phyloP scores from a whole-genome alignment of 2,113 vertebrate genomes.

The Istiophorus platypterus region DNA sequence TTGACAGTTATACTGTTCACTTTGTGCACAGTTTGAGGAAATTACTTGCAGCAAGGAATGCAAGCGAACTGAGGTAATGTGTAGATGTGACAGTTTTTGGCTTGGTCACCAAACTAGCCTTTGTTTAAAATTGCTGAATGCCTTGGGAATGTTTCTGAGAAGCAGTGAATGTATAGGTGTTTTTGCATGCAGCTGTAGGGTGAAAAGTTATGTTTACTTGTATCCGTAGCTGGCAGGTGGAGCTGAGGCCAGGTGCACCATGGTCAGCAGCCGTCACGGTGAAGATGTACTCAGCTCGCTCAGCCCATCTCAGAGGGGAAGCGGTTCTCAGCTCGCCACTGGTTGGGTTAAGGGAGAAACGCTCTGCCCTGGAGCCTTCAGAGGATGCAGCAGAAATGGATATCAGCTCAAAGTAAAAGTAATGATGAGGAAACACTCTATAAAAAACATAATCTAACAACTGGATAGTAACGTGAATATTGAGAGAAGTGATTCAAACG shows the following conservation, averaged over 20 bases:
- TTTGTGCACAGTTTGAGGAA: slow-evolving; percentile 61
- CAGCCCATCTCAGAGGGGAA: slow-evolving; percentile 83
- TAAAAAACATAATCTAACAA: not conserved
- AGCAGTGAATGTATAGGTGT: not conserved
- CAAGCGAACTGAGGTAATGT: slow-evolving; percentile 47
- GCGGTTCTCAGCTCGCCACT: slow-evolving; percentile 90
- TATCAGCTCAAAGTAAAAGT: not conserved
- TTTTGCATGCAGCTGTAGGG: not conserved
- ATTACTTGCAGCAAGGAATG: slow-evolving; percentile 56
- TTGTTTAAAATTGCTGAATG: not conserved
- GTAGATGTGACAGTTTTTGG: slow-evolving; percentile 21
- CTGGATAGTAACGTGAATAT: not conserved
- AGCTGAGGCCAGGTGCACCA: slow-evolving; percentile 85
- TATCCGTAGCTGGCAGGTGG: slow-evolving; percentile 86
- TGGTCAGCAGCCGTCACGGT: slow-evolving; percentile 89
- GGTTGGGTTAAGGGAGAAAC: slow-evolving; percentile 89
- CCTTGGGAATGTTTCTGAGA: not conserved
- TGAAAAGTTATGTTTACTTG: slow-evolving; percentile 83
- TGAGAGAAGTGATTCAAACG: not conserved
- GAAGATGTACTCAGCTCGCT: slow-evolving; percentile 89
- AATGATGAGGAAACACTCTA: not conserved
- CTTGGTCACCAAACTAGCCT: slow-evolving; percentile 11
- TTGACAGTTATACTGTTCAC: slow-evolving; percentile 55
- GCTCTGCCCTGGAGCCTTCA: slow-evolving; percentile 91
- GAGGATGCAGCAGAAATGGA: not conserved